phyloP scores from a whole-genome alignment of 2,113 vertebrate genomes.

The Petromus typicus region DNA sequence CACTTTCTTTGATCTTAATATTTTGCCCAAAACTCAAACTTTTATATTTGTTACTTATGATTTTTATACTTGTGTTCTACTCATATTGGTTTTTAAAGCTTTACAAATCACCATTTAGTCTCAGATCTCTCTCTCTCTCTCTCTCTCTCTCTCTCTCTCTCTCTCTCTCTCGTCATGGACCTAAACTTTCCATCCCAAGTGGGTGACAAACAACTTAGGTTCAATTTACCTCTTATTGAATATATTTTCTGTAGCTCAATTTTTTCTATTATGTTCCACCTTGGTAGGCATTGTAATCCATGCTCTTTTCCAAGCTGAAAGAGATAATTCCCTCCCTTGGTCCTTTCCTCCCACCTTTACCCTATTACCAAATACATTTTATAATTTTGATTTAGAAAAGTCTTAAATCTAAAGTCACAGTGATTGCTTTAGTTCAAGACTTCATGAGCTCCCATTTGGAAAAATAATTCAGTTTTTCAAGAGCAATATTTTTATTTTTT shows the following conservation, averaged over 20 bases:
- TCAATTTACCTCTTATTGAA: not conserved
- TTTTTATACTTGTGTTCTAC: not conserved
- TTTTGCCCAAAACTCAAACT: not conserved
- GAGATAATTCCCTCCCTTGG: too few relatives aligned
- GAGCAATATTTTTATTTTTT: not conserved
- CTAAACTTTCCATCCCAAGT: not conserved
- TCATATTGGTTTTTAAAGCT: not conserved
- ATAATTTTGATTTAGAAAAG: conserved; percentile 16
- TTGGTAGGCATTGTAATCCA: not conserved
- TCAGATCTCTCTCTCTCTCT: not conserved
- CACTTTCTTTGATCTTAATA: not conserved
- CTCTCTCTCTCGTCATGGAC: too few relatives aligned
- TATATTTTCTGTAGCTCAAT: not conserved
- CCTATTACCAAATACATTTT: not conserved
- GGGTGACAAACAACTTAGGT: not conserved
- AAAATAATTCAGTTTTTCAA: not conserved
- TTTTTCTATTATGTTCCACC: not conserved
- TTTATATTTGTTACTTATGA: not conserved
- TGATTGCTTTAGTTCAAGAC: not conserved
- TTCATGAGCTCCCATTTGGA: not conserved
- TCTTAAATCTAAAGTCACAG: not conserved
- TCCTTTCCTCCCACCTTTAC: not conserved
- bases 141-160: too few relatives aligned
- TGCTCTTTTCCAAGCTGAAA: not conserved
- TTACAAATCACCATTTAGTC: not conserved